A percentile compares a stretch with the other conserved stretches of the same genome.
phyloP scores from a whole-genome alignment of 2,113 vertebrate genomes.

The Colinus virginianus region DNA sequence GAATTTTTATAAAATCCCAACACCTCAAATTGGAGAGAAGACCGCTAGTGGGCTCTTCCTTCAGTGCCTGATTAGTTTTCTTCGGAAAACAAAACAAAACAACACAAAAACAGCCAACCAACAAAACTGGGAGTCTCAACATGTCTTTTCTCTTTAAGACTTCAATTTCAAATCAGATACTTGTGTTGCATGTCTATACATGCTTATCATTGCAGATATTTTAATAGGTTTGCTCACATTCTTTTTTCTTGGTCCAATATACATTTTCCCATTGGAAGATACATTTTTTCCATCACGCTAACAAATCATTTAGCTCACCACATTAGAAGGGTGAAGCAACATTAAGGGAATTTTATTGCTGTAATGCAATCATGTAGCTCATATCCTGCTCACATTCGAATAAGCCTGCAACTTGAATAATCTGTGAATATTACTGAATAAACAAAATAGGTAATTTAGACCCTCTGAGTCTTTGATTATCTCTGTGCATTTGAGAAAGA shows the following conservation, averaged over 20 bases:
- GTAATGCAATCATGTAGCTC: conserved; percentile 11
- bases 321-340: neutral
- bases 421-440: conserved; percentile 4
- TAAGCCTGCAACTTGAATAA: conserved; percentile 35
- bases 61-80: neutral
- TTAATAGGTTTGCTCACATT: neutral
- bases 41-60: neutral
- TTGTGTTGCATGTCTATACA: neutral
- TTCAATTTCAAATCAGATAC: neutral
- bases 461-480: neutral
- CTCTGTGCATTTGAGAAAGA: neutral
- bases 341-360: conserved; percentile 25
- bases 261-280: conserved; percentile 25
- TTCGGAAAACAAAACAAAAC: neutral
- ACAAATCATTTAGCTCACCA: conserved; percentile 35
- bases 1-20: neutral
- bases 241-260: neutral
- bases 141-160: neutral
- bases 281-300: conserved; percentile 48
- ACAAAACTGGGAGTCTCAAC: neutral
- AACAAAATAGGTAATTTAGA: neutral
- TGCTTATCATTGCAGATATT: conserved; percentile 46
- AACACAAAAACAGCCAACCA: neutral
- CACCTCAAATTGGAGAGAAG: neutral
- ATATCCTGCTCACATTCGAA: conserved; percentile 25